Percentiles rank a stretch among this genome's conserved stretches.
These are phyloP conservation scores for Forbesichthys agassizii DNA, from an alignment of 2,113 vertebrate genomes.

Conservation along the genomic window DNA sequence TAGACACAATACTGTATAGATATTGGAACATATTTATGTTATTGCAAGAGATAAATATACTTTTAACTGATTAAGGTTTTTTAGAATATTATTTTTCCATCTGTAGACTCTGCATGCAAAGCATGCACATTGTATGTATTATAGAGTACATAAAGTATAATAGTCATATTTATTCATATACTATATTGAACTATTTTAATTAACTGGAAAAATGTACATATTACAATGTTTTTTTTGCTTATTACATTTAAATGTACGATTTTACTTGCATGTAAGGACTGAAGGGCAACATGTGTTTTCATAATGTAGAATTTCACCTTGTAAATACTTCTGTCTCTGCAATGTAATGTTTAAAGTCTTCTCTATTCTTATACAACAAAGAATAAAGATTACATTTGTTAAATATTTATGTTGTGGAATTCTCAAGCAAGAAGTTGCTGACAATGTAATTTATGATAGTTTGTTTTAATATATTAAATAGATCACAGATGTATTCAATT, in stretches of 20 bases:
- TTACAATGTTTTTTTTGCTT: slow-evolving; percentile 44
- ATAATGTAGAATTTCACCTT: slow-evolving; percentile 81
- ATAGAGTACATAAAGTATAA: slow-evolving; percentile 67
- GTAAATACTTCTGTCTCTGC: slow-evolving; percentile 90
- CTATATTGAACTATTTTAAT: slow-evolving; percentile 70
- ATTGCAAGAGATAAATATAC: slow-evolving; percentile 77
- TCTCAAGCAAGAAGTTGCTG: too few species aligned
- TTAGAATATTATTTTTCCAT: slow-evolving; percentile 75
- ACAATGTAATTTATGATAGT: too few species aligned
- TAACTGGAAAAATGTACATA: slow-evolving; percentile 76
- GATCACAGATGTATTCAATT: too few species aligned
- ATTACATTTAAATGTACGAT: slow-evolving; percentile 55
- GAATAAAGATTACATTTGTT: slow-evolving; percentile 59
- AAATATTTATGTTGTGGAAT: neutral
- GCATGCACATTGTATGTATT: slow-evolving; percentile 84
- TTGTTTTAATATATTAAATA: too few species aligned
- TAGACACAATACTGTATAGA: slow-evolving; percentile 82
- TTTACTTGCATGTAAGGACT: slow-evolving; percentile 78
- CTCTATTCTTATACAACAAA: slow-evolving; percentile 75
- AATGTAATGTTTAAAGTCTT: slow-evolving; percentile 81
- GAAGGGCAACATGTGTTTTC: slow-evolving; percentile 77
- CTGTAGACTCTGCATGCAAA: slow-evolving; percentile 79
- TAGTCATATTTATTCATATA: slow-evolving; percentile 73
- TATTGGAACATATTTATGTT: slow-evolving; percentile 89
- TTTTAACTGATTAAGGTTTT: slow-evolving; percentile 82